Percentiles rank a stretch among this genome's conserved stretches.
These are phyloP conservation scores for Epizoanthus ramosus DNA, from an alignment of 92 coral and sea anemone genomes.

Conservation along the genomic window DNA sequence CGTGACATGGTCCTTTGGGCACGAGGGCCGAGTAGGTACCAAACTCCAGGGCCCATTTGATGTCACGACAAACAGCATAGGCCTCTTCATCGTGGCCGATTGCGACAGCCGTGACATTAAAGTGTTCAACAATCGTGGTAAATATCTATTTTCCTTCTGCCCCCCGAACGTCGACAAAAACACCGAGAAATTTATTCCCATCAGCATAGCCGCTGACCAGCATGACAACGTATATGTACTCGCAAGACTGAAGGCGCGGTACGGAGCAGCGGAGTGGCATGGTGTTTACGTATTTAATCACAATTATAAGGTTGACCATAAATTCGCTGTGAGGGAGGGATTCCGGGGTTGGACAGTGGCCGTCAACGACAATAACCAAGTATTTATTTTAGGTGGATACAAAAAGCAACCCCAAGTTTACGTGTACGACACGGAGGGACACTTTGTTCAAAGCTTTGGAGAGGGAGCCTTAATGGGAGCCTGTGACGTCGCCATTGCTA, in stretches of 20 bases:
- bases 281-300: constrained; percentile 32
- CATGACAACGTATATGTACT: constrained; percentile 42
- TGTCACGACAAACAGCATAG: constrained; percentile 32
- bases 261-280: constrained; percentile 42
- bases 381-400: constrained; percentile 34
- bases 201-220: constrained; percentile 43
- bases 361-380: constrained; percentile 14
- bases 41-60: constrained; percentile 40
- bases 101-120: constrained; percentile 40
- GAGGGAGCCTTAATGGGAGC: constrained; percentile 8
- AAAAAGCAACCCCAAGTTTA: constrained; percentile 29
- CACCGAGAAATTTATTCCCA: constrained; percentile 25
- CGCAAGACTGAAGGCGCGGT: constrained; percentile 38
- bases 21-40: constrained; percentile 33
- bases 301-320: constrained; percentile 30
- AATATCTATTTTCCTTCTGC: constrained; percentile 27
- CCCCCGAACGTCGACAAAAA: constrained; percentile 42
- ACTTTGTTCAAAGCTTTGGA: constrained; percentile 43
- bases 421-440: constrained; percentile 42
- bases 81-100: constrained; percentile 44
- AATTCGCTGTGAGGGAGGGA: constrained; percentile 43
- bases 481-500: constrained; percentile 33
- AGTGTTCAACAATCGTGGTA: constrained; percentile 36
- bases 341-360: constrained; percentile 38
- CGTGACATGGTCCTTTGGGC: constrained; percentile 50